Evolutionary conservation across 2,888 invertebrate genomes (phyloP), one percentile per base, ranked within the genome.

Genomic region (Rhopalosiphum nymphaeae): DNA sequence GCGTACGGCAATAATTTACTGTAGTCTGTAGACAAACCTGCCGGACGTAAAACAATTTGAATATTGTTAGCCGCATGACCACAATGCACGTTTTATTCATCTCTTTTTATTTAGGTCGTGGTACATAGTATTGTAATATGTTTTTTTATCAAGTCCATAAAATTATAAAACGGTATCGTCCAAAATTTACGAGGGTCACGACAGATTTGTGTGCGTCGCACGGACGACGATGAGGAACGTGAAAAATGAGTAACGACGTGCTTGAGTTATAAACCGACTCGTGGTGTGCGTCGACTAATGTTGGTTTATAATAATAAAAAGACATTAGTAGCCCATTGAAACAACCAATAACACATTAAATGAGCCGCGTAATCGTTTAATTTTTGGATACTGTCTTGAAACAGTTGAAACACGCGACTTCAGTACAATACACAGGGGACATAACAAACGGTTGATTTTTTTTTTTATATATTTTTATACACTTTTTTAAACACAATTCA

Each of bases 291-390:
- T 29, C 57, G 86, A 61, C 57, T 78, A 78, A 57, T 89, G 89
- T 42, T 42, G 89, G 25, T 89, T 90, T 67, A 67, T 57, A 36
- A 85, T 57, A 36, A 85, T 57, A 46, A 86, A 91, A 91, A 57
- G 44, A 86, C 91, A 46, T 86, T 57, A 86, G n/a, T 57, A 57
- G 42, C 85, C 85, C 85, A 44, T 57, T 46, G 91, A 86, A 91
- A 91, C 85, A 13, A 85, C 91, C 91, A 53, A 91, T 91, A 86
- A 91, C 84, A 57, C 56, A 46, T 91, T 86, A 61, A 92, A 92
- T 36, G 91, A 86, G 86, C 86, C 91, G 57, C 61, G 91, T 36
- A 86, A 92, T 92, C 86, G 86, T 92, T 86, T 86, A 26, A 13
- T 46, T 61, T 86, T 61, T 21, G 91, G 57, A 57, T 53, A 53